Base-by-base conservation (phyloP, 2,888 invertebrate species). In the Catocala sponsa region DNA sequence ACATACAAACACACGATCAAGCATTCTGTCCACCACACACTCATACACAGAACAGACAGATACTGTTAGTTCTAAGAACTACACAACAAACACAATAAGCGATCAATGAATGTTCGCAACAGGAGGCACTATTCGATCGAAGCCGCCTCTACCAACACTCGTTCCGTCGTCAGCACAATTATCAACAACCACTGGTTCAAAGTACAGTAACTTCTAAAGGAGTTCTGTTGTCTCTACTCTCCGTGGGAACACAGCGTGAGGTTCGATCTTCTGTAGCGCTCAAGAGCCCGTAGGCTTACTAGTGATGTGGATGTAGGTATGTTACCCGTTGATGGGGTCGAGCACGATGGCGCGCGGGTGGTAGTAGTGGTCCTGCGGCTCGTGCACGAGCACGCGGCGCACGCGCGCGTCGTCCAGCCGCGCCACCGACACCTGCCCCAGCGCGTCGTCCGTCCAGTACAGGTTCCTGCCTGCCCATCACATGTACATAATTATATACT, bases 361-460 rank as follows among this genome's bases (percentile, higher is more conserved):
- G 96, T 96, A 95, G 96, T 95, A 86, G 79, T 86, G 79, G 96
- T 96, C 95, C 96, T 95, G 82, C 86, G 92, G 83, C 92, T 95
- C 95, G 12, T 91, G 92, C 95, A 97, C 79, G 46, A 95, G 95
- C 43, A 96, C 95, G 76, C 95, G 95, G 7, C 84, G 80, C 61
- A 95, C 88, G 54, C 91, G 91, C 44, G 95, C 89, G 79, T 96
- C 95, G 35, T 94, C 93, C 63, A 98, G 84, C 42, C 95, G 95
- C 49, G 97, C 96, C 42, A 97, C 97, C 78, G 95, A 96, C 69
- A 98, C 95, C 55, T 95, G 95, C 60, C 96, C 96, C 71, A 96
- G 91, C 58, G 96, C 96, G 85, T 96, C 96, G 89, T 97, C 97
- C 55, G 97, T 97, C 97, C 98, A 98, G 92, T 97, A 98, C 61